Percentiles rank a stretch among this genome's conserved stretches.
Conservation (phyloP, 2,888 invertebrate species). For the Leucophenga maculata region DNA sequence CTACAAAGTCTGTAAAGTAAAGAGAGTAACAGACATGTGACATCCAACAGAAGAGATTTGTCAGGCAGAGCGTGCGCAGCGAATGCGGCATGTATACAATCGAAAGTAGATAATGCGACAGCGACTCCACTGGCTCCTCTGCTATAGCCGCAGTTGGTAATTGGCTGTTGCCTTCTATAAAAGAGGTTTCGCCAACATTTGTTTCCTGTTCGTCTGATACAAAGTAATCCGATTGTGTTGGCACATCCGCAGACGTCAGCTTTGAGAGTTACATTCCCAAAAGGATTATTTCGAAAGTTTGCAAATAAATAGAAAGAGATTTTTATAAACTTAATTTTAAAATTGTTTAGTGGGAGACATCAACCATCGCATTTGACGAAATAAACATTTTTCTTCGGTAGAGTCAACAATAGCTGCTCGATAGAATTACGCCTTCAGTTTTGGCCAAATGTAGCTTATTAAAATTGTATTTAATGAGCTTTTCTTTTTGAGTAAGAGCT, state of each 20-base stretch:
- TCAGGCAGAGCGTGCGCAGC: conserved; percentile 88
- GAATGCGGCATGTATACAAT: conserved; percentile 94
- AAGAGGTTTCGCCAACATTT: conserved; percentile 51
- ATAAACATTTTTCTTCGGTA: too few relatives aligned
- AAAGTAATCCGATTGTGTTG: conserved; percentile 42
- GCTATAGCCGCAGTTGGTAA: conserved; percentile 25
- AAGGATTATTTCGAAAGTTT: conserved; percentile 26
- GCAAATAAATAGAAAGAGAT: conserved; percentile 3
- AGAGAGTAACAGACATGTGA: conserved; percentile 96
- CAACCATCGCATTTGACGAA: too few relatives aligned
- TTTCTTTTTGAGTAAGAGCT: too few relatives aligned
- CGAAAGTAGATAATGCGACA: conserved; percentile 88
- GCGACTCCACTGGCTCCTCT: conserved; percentile 70
- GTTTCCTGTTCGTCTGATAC: conserved; percentile 29
- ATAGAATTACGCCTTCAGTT: too few relatives aligned
- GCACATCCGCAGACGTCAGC: conserved; percentile 32
- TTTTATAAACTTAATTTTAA: too few relatives aligned
- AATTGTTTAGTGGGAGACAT: too few relatives aligned
- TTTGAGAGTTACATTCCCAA: conserved; percentile 40
- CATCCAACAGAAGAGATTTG: conserved; percentile 98
- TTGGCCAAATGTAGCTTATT: too few relatives aligned
- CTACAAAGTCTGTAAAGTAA: conserved; percentile 94
- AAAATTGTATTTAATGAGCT: too few relatives aligned
- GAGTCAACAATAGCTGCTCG: too few relatives aligned
- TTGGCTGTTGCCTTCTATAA: conserved; percentile 38